Conservation (phyloP, 37 sponge, comb jelly and placozoan species). For the Crambe crambe region DNA sequence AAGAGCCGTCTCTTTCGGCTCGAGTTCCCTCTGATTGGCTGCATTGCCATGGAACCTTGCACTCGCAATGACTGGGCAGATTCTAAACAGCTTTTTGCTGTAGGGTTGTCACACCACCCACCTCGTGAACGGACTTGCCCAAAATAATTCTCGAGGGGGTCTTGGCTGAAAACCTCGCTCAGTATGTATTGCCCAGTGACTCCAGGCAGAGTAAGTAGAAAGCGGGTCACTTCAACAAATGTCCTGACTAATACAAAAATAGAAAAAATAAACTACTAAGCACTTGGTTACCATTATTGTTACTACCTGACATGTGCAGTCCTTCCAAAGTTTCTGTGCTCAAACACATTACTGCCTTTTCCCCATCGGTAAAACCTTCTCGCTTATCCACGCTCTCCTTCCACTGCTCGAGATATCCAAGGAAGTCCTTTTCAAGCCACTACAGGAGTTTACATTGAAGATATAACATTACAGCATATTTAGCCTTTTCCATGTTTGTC, state of each 20-base stretch:
- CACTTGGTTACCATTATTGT: neutral
- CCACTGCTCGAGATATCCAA: constrained; percentile 32
- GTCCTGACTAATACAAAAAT: neutral
- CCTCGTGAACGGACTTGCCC: constrained; percentile 28
- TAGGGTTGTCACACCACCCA: constrained; percentile 2
- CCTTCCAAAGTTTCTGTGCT: constrained; percentile 16
- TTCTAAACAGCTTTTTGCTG: neutral
- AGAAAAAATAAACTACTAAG: neutral
- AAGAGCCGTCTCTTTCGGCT: constrained; percentile 2
- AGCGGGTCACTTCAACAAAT: constrained; percentile 30
- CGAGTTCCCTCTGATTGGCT: constrained; percentile 15
- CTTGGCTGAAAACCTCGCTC: constrained; percentile 19
- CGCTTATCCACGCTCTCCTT: neutral
- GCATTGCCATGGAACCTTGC: constrained; percentile 13
- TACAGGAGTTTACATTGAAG: neutral
- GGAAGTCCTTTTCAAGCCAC: constrained; percentile 32
- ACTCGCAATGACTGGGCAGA: constrained; percentile 20
- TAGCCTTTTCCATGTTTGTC: no score
- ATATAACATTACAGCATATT: no score
- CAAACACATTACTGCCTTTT: constrained; percentile 7
- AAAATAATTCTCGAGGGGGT: constrained; percentile 25
- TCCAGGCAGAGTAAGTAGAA: neutral
- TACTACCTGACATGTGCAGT: constrained; percentile 14
- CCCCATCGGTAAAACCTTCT: neutral
- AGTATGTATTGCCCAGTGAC: neutral